Percentiles rank a stretch among this genome's conserved stretches.
These are phyloP conservation scores for Meganola albula DNA, from an alignment of 2,888 invertebrate genomes.

Conservation along the genomic window DNA sequence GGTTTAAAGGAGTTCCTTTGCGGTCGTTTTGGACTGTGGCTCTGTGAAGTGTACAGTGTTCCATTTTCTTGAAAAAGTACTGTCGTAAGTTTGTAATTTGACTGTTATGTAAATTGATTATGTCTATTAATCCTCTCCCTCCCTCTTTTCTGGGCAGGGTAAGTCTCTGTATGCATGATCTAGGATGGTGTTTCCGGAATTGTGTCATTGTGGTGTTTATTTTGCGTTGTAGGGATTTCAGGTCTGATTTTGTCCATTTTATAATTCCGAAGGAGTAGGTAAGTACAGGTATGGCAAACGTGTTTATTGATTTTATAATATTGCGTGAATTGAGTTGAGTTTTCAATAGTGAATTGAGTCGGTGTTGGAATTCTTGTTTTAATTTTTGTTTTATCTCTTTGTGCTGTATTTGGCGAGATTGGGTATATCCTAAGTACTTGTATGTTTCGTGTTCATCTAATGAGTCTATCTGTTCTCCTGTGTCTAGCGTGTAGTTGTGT, in stretches of 20 bases:
- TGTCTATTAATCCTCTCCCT: slow-evolving; percentile 11
- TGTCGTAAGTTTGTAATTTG: no score
- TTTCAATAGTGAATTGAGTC: background rate
- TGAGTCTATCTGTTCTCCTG: background rate
- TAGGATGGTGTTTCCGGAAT: slow-evolving; percentile 19
- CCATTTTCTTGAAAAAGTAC: no score
- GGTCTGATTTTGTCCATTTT: slow-evolving; percentile 15
- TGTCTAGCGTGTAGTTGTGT: background rate
- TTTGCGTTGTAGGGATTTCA: slow-evolving; percentile 8
- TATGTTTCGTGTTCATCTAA: slow-evolving; percentile 1
- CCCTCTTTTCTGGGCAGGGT: slow-evolving; percentile 15
- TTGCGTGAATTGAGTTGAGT: background rate
- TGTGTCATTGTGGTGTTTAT: slow-evolving; percentile 8
- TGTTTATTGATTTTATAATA: slow-evolving; percentile 5
- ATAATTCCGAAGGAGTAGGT: slow-evolving; percentile 20
- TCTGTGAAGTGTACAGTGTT: no score
- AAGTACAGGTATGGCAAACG: slow-evolving; percentile 15
- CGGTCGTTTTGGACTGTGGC: no score
- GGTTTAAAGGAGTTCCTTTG: no score
- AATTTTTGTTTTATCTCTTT: background rate
- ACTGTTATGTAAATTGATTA: no score
- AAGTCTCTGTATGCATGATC: slow-evolving; percentile 12
- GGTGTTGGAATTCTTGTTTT: background rate
- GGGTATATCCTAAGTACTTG: slow-evolving; percentile 4
- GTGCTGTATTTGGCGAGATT: background rate